These are phyloP conservation scores for Jaculus jaculus DNA, from an alignment of 2,113 vertebrate genomes.

Conservation along the genomic window DNA sequence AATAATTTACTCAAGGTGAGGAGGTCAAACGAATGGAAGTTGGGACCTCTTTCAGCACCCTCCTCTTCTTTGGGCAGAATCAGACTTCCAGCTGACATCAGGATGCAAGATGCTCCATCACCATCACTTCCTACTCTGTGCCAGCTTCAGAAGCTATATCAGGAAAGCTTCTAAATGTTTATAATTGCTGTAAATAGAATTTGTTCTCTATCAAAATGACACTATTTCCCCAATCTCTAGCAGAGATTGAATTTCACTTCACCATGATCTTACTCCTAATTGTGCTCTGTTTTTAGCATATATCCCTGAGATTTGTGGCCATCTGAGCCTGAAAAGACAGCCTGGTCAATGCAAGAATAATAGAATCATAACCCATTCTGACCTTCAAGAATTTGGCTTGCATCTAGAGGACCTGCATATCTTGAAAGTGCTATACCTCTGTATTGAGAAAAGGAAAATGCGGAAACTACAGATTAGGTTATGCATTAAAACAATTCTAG, in stretches of 20 bases:
- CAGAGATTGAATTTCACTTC: conserved; percentile 21
- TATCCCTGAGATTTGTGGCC: background rate
- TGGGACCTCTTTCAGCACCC: background rate
- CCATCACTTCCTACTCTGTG: background rate
- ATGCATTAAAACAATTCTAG: background rate
- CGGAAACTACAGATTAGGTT: background rate
- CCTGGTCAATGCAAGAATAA: background rate
- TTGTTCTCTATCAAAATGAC: background rate
- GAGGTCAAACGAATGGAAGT: background rate
- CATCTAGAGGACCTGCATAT: background rate
- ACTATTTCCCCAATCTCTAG: background rate
- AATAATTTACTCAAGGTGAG: background rate
- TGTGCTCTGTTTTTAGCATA: background rate
- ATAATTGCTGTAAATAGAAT: background rate
- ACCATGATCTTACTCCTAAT: conserved; percentile 38
- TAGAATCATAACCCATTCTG: background rate
- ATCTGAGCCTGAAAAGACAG: background rate
- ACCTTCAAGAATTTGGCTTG: background rate
- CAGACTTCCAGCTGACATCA: background rate
- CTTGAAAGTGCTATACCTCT: background rate
- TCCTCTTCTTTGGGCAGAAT: conserved; percentile 2
- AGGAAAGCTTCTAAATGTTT: conserved; percentile 12
- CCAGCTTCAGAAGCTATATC: background rate
- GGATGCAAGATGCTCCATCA: background rate
- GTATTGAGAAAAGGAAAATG: background rate